These are phyloP conservation scores for Amphipyra berbera DNA, from an alignment of 2,888 invertebrate species.

Conservation along the genomic window DNA sequence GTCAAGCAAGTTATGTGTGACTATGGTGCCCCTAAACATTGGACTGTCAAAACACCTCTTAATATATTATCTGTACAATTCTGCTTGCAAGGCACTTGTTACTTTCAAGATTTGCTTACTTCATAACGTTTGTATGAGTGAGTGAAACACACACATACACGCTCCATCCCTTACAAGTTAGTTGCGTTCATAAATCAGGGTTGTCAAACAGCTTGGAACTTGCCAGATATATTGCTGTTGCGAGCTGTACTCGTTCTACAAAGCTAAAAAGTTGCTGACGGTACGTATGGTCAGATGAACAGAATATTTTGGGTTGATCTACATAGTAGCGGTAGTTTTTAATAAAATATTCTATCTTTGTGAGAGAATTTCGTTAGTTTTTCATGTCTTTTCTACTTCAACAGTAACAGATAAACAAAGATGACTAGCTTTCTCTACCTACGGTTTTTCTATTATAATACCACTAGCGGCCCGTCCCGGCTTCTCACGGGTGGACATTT, in stretches of 20 bases:
- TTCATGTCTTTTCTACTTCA: neutral
- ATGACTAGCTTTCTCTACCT: constrained; percentile 1
- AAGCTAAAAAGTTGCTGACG: constrained; percentile 57
- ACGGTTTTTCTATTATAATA: neutral
- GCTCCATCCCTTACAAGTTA: constrained; percentile 39
- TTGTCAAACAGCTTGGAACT: constrained; percentile 78
- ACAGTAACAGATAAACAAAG: neutral
- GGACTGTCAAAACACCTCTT: constrained; percentile 40
- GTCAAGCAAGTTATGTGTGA: constrained; percentile 12
- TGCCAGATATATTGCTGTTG: constrained; percentile 77
- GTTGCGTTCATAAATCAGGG: constrained; percentile 78
- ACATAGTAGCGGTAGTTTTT: neutral
- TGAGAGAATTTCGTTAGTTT: neutral
- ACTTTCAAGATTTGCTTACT: constrained; percentile 40
- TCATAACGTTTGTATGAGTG: constrained; percentile 12
- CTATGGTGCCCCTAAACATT: constrained; percentile 5
- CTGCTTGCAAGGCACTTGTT: constrained; percentile 27
- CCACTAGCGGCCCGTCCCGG: too few relatives aligned
- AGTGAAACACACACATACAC: constrained; percentile 27
- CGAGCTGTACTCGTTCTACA: constrained; percentile 63
- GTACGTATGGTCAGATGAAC: constrained; percentile 15
- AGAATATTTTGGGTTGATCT: constrained; percentile 17
- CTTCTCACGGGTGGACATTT: too few relatives aligned
- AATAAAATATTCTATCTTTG: neutral
- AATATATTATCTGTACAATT: constrained; percentile 36